Conservation (phyloP, 2,888 invertebrate genomes). For the Chesias legatella region DNA sequence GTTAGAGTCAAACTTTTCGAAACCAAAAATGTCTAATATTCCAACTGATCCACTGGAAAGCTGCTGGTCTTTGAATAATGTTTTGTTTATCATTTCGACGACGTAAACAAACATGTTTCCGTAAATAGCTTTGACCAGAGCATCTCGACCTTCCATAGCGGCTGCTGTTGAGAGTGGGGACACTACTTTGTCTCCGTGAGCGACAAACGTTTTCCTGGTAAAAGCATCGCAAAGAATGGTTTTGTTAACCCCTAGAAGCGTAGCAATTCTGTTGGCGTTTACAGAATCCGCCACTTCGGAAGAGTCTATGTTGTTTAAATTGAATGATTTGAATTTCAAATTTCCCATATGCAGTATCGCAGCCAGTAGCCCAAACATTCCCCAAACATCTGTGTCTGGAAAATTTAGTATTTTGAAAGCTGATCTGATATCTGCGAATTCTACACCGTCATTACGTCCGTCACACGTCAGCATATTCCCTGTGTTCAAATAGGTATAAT, state of each 20-base stretch:
- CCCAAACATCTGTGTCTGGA: conserved; percentile 89
- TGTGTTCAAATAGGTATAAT: conserved; percentile 91
- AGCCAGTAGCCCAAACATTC: conserved; percentile 91
- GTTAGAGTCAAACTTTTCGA: conserved; percentile 95
- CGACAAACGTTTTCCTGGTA: conserved; percentile 91
- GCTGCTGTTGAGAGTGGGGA: conserved; percentile 87
- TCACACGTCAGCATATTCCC: conserved; percentile 89
- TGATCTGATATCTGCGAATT: conserved; percentile 92
- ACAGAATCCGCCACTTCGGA: conserved; percentile 88
- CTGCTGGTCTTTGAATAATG: conserved; percentile 85
- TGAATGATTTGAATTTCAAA: conserved; percentile 88
- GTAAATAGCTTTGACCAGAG: conserved; percentile 96
- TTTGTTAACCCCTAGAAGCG: conserved; percentile 85
- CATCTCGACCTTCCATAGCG: conserved; percentile 92
- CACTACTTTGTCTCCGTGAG: conserved; percentile 90
- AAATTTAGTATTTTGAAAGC: conserved; percentile 97
- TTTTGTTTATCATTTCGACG: conserved; percentile 93
- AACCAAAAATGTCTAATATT: conserved; percentile 97
- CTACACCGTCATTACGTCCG: conserved; percentile 90
- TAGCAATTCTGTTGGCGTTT: conserved; percentile 85
- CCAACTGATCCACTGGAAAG: conserved; percentile 88
- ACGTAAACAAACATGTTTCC: conserved; percentile 94
- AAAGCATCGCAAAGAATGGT: conserved; percentile 88
- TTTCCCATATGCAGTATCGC: conserved; percentile 96
- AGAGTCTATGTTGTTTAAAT: conserved; percentile 91